These are phyloP conservation scores for Stictonetta naevosa DNA, from an alignment of 2,113 vertebrate genomes.

Conservation along the genomic window DNA sequence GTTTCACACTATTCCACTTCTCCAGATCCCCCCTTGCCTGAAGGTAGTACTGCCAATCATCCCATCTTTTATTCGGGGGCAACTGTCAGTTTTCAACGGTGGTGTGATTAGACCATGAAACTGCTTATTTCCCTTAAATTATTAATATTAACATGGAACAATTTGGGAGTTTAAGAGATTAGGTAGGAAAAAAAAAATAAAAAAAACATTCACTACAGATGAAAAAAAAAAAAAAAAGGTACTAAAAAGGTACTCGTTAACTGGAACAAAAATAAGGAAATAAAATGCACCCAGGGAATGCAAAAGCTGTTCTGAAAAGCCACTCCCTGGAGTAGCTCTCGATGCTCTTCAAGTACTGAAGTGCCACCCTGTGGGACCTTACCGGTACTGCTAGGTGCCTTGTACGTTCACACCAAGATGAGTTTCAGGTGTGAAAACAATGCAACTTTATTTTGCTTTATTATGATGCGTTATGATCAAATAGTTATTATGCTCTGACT, in stretches of 20 bases:
- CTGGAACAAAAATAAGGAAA: not conserved
- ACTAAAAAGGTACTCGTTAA: not conserved
- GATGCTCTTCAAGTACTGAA: fast-evolving
- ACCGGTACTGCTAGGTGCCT: not conserved
- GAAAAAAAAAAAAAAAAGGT: not conserved
- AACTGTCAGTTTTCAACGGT: not conserved
- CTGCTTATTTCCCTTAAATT: constrained; percentile 24
- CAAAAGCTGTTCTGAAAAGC: not conserved
- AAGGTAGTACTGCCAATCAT: constrained; percentile 26
- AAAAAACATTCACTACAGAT: not conserved
- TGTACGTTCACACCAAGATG: fast-evolving
- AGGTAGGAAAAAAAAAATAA: not conserved
- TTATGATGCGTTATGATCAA: not conserved
- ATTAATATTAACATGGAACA: constrained; percentile 20
- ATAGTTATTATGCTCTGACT: not conserved
- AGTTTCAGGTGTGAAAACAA: fast-evolving
- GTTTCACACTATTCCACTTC: constrained; percentile 34
- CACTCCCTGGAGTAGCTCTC: not conserved
- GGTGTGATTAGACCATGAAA: constrained; percentile 6
- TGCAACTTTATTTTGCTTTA: not conserved
- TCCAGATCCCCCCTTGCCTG: constrained; percentile 35
- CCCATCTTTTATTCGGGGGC: not conserved
- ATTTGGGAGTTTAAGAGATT: constrained; percentile 29
- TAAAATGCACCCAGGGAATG: not conserved
- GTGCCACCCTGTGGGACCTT: not conserved